Base-by-base conservation (phyloP, 2,113 vertebrate species). In the Mystacornis crossleyi region DNA sequence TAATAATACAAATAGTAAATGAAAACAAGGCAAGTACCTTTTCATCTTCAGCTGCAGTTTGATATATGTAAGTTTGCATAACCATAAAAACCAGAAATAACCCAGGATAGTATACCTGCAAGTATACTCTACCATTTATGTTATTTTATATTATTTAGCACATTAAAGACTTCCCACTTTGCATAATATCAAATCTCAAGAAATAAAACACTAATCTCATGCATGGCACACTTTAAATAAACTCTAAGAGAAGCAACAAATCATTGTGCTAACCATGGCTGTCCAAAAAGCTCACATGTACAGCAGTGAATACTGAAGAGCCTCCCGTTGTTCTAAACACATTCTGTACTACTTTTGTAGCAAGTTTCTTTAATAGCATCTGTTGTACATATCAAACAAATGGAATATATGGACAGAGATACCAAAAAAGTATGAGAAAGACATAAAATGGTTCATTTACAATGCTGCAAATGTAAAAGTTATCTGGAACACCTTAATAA, bases 381-480 rank as follows among this genome's bases (percentile, higher is more conserved):
- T 31, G 50, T 95, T 93, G 81, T 70, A 97, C 67, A 93, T 85
- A 94, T 72, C 86, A 93, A 97, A 95, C 89, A 97, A 98, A 96
- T 80, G 89, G 83, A 90, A 93, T 78, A 93, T 71, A 95, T n/a
- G 92, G 91, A 91, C 92, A 91, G 89, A 93, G 80, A 93, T 90
- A 96, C 91, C 73, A 95, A 96, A 97, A 97, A 97, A 78, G 75
- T 95, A 75, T 73, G 81, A 97, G 98, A 98, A 98, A 97, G 95
- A 98, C 94, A 95, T 90, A 96, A 93, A 98, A 96, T 85, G 90
- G 88, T 90, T 95, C 89, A 94, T 97, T 95, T 93, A 97, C 67
- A 98, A 95, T 96, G 95, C 78, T 96, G 90, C 65, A 96, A 97
- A 85, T 95, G 86, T 97, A 97, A 98, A 98, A 98, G 92, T 96